Base-by-base conservation (phyloP, 64 coral and sea anemone species). In the Pachyseris speciosa region DNA sequence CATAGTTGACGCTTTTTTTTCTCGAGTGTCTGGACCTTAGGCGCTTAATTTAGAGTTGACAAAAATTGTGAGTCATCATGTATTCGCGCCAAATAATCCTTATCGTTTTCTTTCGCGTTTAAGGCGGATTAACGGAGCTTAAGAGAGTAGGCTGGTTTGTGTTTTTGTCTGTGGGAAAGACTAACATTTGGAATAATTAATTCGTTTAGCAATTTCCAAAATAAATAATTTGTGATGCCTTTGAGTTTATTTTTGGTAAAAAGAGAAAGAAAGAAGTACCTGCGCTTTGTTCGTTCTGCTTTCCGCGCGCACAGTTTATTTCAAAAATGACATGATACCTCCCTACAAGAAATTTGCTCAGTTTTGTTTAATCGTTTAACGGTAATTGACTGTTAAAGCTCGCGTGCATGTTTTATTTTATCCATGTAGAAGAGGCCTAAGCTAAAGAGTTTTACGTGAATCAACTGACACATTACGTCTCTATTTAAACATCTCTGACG, bases 151-250 rank as follows among this genome's bases (percentile, higher is more conserved):
- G 33, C 33, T 25, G 13, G 16, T 61, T 81, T 81, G 36, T 63
- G 34, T 60, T 39, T 81, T 59, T 63, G 52, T 81, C 36, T 61
- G 30, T 4, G 29, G 16, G 20, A 19, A 63, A 60, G 77, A 33
- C 33, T 63, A 26, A 63, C 33, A 39, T 81, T 59, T 9, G 19
- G 36, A 37, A 81, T 81, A 60, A 81, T 61, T 81, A 22, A 38
- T 39, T 63, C 77, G 31, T 61, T 63, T 27, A 38, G 31, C 34
- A 57, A 61, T 5, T 5, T 61, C 24, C 20, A 61, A 61, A 41
- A 38, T 15, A 57, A 81, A 40, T 41, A 40, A 40, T n/a, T 4
- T 13, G n/a, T 11, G 9, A n/a, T 24, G 17, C n/a, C 19, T 73
- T 42, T 73, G 32, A 68, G 65, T 36, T 34, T 32, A 69, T 43